Evolutionary conservation across 2,888 invertebrate species (phyloP).

Genomic region (Clistopyga incitator): DNA sequence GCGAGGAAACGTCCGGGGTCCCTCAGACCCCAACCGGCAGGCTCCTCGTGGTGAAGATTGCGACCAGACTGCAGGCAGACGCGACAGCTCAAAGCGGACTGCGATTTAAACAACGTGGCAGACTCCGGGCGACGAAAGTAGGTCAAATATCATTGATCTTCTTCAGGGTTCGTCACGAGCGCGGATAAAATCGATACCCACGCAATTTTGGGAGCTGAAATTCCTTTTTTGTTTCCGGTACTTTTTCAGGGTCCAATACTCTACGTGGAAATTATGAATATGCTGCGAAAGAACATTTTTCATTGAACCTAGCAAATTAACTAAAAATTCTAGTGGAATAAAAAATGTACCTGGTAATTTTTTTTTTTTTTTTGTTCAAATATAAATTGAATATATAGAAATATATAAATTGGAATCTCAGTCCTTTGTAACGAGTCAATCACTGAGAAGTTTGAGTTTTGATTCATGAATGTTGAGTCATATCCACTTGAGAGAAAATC

Average conservation of each 20-base stretch:
- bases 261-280: no score
- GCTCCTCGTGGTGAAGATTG: not conserved
- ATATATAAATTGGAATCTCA: not conserved
- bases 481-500: not conserved
- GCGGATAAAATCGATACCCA: not conserved
- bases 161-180: no score
- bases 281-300: no score
- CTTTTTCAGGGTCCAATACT: no score
- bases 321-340: no score
- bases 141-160: slow-evolving; percentile 1
- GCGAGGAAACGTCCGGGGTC: not conserved
- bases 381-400: not conserved
- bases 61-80: not conserved
- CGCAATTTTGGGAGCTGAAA: not conserved
- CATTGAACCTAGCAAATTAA: no score
- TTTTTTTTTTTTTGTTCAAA: not conserved
- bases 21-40: not conserved
- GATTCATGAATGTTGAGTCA: not conserved
- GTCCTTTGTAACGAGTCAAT: not conserved
- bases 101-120: not conserved
- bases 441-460: not conserved
- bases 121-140: not conserved
- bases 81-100: not conserved
- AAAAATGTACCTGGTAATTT: no score
- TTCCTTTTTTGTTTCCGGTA: not conserved